Base-by-base conservation (phyloP, 2,888 invertebrate genomes). In the Geophilus truncorum region DNA sequence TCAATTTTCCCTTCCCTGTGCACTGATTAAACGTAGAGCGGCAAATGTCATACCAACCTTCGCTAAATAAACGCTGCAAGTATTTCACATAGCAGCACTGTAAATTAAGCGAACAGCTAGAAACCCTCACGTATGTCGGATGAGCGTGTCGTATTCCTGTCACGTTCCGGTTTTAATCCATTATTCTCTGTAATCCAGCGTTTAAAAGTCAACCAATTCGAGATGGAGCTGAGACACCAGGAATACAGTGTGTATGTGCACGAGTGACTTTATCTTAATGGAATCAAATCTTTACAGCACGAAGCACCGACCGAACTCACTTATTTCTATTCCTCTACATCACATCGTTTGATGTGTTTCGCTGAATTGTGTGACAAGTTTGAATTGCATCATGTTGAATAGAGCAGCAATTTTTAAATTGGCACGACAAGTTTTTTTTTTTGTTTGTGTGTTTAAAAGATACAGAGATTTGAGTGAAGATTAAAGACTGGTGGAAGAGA, bases 161-260 rank as follows among this genome's bases (percentile, higher is more conserved):
- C 57, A 57, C 57, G 57, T 57, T 57, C 18, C 57, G 18, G 57
- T 57, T 57, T 57, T 57, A 57, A 57, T 57, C 57, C 57, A 57
- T 57, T 57, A 57, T 57, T 57, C 57, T 57, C 18, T 57, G 57
- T 57, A 57, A 57, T 57, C 57, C 57, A 57, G 57, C 57, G 57
- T 57, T 57, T 57, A 57, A 57, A 57, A 57, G 57, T 57, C 57
- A 18, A 21, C 57, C 57, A 57, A 57, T n/a, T 57, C 18, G 57
- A 57, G 57, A 57, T 57, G 57, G 57, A 57, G 57, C 57, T 18
- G 57, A 57, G 57, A 57, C 57, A 57, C 57, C 23, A 57, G 57
- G 57, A 57, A 57, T 57, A 57, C 57, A 57, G 57, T 57, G 57
- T 57, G 57, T 57, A 57, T 57, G 57, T 57, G 57, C 57, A 57